Base-by-base conservation (phyloP, 2,113 vertebrate species). In the Epinephelus cyanopodus region DNA sequence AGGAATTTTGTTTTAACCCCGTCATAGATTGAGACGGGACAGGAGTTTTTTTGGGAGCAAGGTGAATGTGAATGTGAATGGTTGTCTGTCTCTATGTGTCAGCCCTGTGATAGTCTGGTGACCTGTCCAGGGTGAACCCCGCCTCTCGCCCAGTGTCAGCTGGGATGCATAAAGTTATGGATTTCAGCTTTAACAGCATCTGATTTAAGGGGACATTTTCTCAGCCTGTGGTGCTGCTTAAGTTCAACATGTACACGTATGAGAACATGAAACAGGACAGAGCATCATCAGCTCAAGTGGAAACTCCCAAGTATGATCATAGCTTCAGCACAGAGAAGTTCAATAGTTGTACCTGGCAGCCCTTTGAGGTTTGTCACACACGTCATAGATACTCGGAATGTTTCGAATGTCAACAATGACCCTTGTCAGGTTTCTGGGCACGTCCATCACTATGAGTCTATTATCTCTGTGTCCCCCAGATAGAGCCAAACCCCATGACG, bases 381-480 rank as follows among this genome's bases (percentile, higher is more conserved):
- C 21, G 53, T 47, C 23, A 3, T 48, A 66, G 52, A 83, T 19
- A 74, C 56, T 74, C 29, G 93, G 93, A 94, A 95, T 94, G 93
- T 25, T 83, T 61, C 56, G 57, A 82, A 79, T 37, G 80, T 78
- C 60, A 58, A 42, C 37, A 72, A 74, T 57, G 17, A 66, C 37
- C 45, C 33, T 13, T 53, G 5, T 82, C 78, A 17, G 29, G 60
- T 50, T 66, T 63, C 14, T 42, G 62, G 14, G 0, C 6, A 39
- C 1, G n/a, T 74, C 60, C 60, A 57, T 65, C 18, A 61, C 27
- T 64, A 2, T 23, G 7, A 57, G 58, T 63, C 15, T 64, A 0
- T 19, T 2, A 57, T 17, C 12, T 54, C 10, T 21, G 29, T 21
- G 1, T 29, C 19, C 27, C 18, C 8, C 15, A 50, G 25, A 27